phyloP scores from a whole-genome alignment of 2,797 vertebrate species.

The Betta splendens region DNA sequence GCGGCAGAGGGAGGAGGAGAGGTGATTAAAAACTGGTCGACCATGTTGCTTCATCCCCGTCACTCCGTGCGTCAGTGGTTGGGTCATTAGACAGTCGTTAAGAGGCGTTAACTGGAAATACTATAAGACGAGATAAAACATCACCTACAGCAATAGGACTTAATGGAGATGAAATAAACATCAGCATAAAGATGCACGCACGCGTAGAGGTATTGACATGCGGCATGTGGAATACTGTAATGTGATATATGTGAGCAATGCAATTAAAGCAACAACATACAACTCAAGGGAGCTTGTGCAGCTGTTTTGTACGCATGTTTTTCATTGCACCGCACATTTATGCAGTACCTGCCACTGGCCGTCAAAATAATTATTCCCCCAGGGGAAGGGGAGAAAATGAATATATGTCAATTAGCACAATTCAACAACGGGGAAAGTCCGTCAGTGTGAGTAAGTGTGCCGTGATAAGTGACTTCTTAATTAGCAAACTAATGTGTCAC shows the following conservation, averaged over 20 bases:
- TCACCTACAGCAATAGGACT: background rate
- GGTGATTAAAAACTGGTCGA: slow-evolving; percentile 61
- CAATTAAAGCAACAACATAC: slow-evolving; percentile 47
- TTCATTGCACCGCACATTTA: slow-evolving; percentile 44
- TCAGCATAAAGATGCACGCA: background rate
- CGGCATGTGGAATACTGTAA: background rate
- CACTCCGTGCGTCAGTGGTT: slow-evolving; percentile 28
- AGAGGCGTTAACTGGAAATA: slow-evolving; percentile 16
- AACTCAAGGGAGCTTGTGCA: slow-evolving; percentile 34
- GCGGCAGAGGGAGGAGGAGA: slow-evolving; percentile 26
- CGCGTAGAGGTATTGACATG: background rate
- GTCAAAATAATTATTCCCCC: slow-evolving; percentile 62
- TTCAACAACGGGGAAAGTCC: slow-evolving; percentile 39
- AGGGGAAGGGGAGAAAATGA: slow-evolving; percentile 53
- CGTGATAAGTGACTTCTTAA: slow-evolving; percentile 43
- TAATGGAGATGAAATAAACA: background rate
- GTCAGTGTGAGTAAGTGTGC: slow-evolving; percentile 30
- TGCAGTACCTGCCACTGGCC: slow-evolving; percentile 52
- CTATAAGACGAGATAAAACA: too few relatives aligned
- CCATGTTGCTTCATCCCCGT: slow-evolving; percentile 45
- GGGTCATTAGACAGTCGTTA: slow-evolving; percentile 38
- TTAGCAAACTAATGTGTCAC: slow-evolving; percentile 36
- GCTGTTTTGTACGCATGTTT: slow-evolving; percentile 52
- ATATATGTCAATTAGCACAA: slow-evolving; percentile 66
- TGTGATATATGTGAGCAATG: slow-evolving; percentile 10